Conservation (phyloP, 2,888 invertebrate genomes). For the Pterostichus niger region DNA sequence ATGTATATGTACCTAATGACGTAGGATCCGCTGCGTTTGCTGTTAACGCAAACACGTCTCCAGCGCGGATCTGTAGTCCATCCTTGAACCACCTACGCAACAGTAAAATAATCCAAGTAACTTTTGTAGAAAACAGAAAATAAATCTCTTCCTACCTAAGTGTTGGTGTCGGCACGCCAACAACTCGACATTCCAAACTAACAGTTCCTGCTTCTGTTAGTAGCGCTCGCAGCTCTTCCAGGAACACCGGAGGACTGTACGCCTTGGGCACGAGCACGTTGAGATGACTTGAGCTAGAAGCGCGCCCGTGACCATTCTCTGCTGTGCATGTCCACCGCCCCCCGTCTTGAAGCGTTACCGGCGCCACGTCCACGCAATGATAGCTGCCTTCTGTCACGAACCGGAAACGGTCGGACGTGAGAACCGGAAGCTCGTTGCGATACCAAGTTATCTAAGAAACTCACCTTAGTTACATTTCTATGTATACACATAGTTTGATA, state of each 20-base stretch:
- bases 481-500: too few relatives aligned
- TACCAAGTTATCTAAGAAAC: slow-evolving; percentile 89
- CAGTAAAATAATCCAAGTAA: background rate
- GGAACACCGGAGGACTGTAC: slow-evolving; percentile 92
- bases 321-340: slow-evolving; percentile 93
- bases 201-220: slow-evolving; percentile 94
- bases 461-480: too few relatives aligned
- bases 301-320: slow-evolving; percentile 86
- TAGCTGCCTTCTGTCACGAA: slow-evolving; percentile 91
- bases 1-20: slow-evolving; percentile 91
- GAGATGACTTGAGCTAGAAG: slow-evolving; percentile 87
- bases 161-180: slow-evolving; percentile 90
- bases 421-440: slow-evolving; percentile 88
- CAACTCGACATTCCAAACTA: slow-evolving; percentile 93
- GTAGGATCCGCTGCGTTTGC: slow-evolving; percentile 92
- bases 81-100: slow-evolving; percentile 85
- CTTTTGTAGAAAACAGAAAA: too few relatives aligned
- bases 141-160: slow-evolving; percentile 72
- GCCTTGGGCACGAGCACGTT: slow-evolving; percentile 93
- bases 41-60: slow-evolving; percentile 92
- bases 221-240: slow-evolving; percentile 89
- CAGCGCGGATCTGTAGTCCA: slow-evolving; percentile 92
- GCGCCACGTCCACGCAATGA: slow-evolving; percentile 90
- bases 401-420: slow-evolving; percentile 87
- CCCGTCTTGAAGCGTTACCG: slow-evolving; percentile 89